Conservation (phyloP, 2,113 vertebrate species). For the Rhegmatorhina hoffmannsi region DNA sequence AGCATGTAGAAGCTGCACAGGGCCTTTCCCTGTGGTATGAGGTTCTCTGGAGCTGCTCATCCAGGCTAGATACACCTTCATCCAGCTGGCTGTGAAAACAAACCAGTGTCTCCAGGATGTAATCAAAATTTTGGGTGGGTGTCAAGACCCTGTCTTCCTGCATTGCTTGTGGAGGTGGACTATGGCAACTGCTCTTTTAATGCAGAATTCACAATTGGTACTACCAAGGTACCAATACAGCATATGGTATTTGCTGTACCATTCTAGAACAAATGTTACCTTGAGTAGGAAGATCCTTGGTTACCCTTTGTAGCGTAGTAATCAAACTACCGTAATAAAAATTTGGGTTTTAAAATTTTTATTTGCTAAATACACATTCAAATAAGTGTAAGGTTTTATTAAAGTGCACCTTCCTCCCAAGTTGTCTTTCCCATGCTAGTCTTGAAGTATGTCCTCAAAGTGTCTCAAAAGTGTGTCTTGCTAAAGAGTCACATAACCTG, state of each 20-base stretch:
- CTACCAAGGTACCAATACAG: background rate
- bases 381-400: background rate
- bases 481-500: background rate
- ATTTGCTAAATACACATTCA: background rate
- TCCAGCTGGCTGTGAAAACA: background rate
- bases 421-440: background rate
- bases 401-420: background rate
- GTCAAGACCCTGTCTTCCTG: background rate
- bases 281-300: background rate
- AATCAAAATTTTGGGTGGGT: background rate
- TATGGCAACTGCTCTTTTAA: background rate
- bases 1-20: background rate
- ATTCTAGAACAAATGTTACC: background rate
- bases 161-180: background rate
- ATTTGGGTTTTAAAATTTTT: background rate
- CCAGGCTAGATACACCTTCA: background rate
- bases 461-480: background rate
- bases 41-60: background rate
- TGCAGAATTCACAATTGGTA: background rate
- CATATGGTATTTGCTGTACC: background rate
- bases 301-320: background rate
- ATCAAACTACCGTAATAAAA: background rate
- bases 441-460: background rate
- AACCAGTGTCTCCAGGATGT: background rate
- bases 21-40: background rate